Base-by-base conservation (phyloP, 1,140 invertebrate genomes). In the Whitmania pigra region DNA sequence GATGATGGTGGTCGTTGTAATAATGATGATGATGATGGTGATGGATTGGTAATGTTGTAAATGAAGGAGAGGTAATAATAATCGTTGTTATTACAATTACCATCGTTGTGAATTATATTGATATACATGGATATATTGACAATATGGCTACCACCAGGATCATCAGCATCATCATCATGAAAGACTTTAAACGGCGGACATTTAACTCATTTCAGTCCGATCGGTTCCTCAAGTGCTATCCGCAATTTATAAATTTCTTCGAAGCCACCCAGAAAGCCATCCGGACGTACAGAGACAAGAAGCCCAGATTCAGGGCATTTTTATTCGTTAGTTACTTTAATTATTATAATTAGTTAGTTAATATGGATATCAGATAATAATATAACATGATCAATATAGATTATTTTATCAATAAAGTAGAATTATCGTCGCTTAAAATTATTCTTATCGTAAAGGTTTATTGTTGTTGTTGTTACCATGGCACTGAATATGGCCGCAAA, bases 191-290 rank as follows among this genome's bases (percentile, higher is more conserved):
- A 49, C 43, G 9, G 43, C 9, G 9, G 15, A 49, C 43, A 1
- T 49, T 49, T 1, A 49, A 49, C 43, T 66, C 75, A 74, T 67
- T 63, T 18, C 78, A 85, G 84, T 79, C 83, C n/a, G 81, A 83
- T 49, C 83, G 80, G 22, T 75, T 97, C 75, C 86, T 90, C 66
- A 94, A 93, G 82, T 91, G 92, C 0, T 99, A 99, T 85, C 94
- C 94, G 67, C 92, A 93, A 9, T 99, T 95, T 83, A 89, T 97
- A 15, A 98, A 98, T 82, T 97, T 92, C 81, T 97, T 96, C 82
- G 93, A 97, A 82, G 91, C 92, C 80, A 93, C 92, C 78, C 95
- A 96, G 82, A 90, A 94, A 78, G 92, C 90, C 84, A 86, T 99
- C 76, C 84, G 88, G 74, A 87, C 89, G 78, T 96, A 92, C 85